phyloP scores from a whole-genome alignment of 2,888 invertebrate genomes.

The Drosophila greeni region DNA sequence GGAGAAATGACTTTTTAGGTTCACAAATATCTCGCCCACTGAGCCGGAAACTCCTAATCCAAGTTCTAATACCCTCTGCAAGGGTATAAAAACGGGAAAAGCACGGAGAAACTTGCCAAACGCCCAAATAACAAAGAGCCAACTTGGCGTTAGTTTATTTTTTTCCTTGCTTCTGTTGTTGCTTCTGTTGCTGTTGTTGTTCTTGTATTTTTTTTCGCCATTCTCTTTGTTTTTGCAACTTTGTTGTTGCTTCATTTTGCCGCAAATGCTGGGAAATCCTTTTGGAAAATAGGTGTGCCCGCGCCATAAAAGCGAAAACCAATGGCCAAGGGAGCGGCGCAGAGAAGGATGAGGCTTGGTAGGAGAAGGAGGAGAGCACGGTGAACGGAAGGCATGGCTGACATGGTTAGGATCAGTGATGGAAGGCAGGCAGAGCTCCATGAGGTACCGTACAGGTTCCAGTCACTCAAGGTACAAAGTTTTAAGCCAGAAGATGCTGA shows the following conservation, averaged over 20 bases:
- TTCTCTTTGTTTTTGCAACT: conserved; percentile 32
- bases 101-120: conserved; percentile 43
- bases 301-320: conserved; percentile 61
- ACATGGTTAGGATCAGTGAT: conserved; percentile 49
- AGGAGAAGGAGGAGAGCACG: background rate
- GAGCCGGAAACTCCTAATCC: conserved; percentile 39
- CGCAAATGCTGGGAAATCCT: conserved; percentile 58
- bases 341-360: background rate
- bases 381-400: conserved; percentile 36
- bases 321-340: conserved; percentile 26
- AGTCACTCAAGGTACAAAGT: background rate
- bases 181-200: conserved; percentile 4
- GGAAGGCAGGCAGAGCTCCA: conserved; percentile 12
- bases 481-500: background rate
- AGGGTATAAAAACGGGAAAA: conserved; percentile 35
- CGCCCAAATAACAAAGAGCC: conserved; percentile 48
- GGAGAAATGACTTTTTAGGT: conserved; percentile 40
- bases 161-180: background rate
- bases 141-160: conserved; percentile 42
- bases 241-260: conserved; percentile 47
- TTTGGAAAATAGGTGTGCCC: conserved; percentile 62
- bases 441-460: background rate
- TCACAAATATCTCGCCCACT: conserved; percentile 35
- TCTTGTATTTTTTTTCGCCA: conserved; percentile 10
- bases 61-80: conserved; percentile 36